Evolutionary conservation across 1,140 invertebrate species (phyloP).

Genomic region (Leptinotarsa undecemlineata): DNA sequence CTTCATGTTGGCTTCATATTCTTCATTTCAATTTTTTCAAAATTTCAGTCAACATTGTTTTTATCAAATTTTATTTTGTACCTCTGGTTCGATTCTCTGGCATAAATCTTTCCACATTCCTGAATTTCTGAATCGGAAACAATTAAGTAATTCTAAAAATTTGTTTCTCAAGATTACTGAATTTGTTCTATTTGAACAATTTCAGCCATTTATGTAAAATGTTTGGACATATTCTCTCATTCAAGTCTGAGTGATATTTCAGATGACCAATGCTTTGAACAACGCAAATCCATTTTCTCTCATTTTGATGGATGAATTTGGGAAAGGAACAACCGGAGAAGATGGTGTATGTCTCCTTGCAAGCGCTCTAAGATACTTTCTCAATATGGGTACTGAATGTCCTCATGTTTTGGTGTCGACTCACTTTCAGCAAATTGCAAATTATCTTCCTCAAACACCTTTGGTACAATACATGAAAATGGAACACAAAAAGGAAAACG

Average conservation of each 20-base stretch:
- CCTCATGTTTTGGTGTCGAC: slow-evolving; percentile 80
- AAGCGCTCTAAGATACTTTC: slow-evolving; percentile 68
- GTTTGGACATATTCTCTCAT: too few species aligned
- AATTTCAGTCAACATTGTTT: too few species aligned
- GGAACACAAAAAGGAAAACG: slow-evolving; percentile 40
- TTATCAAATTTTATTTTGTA: too few species aligned
- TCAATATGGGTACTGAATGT: slow-evolving; percentile 60
- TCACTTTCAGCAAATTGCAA: slow-evolving; percentile 70
- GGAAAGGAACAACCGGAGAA: slow-evolving; percentile 79
- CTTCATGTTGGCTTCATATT: too few species aligned
- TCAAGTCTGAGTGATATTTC: slow-evolving; percentile 25
- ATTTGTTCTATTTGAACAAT: too few species aligned
- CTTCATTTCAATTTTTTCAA: too few species aligned
- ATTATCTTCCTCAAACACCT: slow-evolving; percentile 64
- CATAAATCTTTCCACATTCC: too few species aligned
- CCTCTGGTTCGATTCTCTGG: too few species aligned
- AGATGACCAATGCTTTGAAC: slow-evolving; percentile 74
- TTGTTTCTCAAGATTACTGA: too few species aligned
- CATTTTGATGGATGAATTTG: slow-evolving; percentile 89
- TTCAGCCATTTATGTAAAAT: too few species aligned
- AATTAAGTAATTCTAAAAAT: too few species aligned
- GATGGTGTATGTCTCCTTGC: slow-evolving; percentile 75
- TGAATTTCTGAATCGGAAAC: too few species aligned
- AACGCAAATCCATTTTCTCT: slow-evolving; percentile 69
- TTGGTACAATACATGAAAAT: slow-evolving; percentile 63